These are phyloP conservation scores for Calosoma granatense DNA, from an alignment of 1,140 invertebrate genomes.

Conservation along the genomic window DNA sequence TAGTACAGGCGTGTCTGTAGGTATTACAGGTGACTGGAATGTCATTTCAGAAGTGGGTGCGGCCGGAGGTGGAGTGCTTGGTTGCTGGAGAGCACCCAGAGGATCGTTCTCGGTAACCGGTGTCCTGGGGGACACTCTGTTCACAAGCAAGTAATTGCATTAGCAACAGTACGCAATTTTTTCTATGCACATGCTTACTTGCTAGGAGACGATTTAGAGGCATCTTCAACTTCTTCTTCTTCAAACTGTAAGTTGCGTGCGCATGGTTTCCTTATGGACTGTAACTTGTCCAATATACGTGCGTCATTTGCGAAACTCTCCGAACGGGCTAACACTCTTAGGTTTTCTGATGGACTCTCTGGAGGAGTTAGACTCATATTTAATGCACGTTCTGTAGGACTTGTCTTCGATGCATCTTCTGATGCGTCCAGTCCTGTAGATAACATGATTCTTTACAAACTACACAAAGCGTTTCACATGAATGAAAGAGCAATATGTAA, in stretches of 20 bases:
- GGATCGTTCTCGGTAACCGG: conserved; percentile 86
- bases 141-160: conserved; percentile 12
- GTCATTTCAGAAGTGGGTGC: conserved; percentile 12
- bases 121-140: conserved; percentile 57
- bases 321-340: conserved; percentile 45
- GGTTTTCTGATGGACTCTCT: conserved; percentile 42
- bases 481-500: not conserved
- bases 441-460: not conserved
- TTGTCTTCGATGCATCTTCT: not conserved
- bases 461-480: no score
- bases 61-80: conserved; percentile 22
- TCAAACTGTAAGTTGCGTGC: conserved; percentile 30
- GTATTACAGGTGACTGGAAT: conserved; percentile 15
- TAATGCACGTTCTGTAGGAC: not conserved
- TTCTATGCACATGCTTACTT: conserved; percentile 27
- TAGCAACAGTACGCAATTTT: conserved; percentile 11
- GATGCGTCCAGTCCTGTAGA: not conserved
- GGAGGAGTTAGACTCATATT: conserved; percentile 31
- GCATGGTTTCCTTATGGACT: conserved; percentile 34
- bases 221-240: conserved; percentile 22
- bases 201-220: conserved; percentile 27
- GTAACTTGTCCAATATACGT: conserved; percentile 59
- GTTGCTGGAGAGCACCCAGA: conserved; percentile 64
- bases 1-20: conserved; percentile 26
- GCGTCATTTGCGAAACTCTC: conserved; percentile 68